phyloP scores from a whole-genome alignment of 2,888 invertebrate species.

The Horisme vitalbata region DNA sequence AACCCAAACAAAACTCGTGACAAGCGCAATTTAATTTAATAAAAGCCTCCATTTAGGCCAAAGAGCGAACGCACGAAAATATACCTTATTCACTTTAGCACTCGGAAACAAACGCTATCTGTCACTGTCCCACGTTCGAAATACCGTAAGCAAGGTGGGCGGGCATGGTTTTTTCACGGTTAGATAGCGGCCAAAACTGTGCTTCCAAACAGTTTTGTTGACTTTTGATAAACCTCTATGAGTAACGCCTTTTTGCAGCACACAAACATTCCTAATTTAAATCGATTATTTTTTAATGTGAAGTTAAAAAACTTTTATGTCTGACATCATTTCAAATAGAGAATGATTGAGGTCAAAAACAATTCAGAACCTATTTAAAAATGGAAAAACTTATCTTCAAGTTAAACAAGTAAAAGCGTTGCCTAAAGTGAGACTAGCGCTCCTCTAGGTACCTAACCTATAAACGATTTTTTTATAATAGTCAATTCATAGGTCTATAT shows the following conservation, averaged over 20 bases:
- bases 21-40: slow-evolving; percentile 64
- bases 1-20: slow-evolving; percentile 46
- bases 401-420: too few relatives aligned
- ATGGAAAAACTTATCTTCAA: too few relatives aligned
- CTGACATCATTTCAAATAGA: too few relatives aligned
- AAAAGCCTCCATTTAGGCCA: slow-evolving; percentile 67
- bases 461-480: too few relatives aligned
- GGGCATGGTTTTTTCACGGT: slow-evolving; percentile 75
- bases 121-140: slow-evolving; percentile 69
- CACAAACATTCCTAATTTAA: slow-evolving; percentile 6
- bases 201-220: slow-evolving; percentile 58
- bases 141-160: slow-evolving; percentile 78
- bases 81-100: slow-evolving; percentile 50
- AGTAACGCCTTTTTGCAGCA: slow-evolving; percentile 34
- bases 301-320: neutral
- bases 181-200: slow-evolving; percentile 73
- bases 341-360: too few relatives aligned
- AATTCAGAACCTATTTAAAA: too few relatives aligned
- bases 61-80: slow-evolving; percentile 54
- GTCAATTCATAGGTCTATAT: too few relatives aligned
- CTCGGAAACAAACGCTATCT: slow-evolving; percentile 35
- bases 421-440: too few relatives aligned
- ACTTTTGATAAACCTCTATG: slow-evolving; percentile 44
- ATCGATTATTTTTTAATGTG: neutral
- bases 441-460: too few relatives aligned